These are phyloP conservation scores for Tetragnatha versicolor DNA, from an alignment of 1,140 invertebrate genomes.

Conservation along the genomic window DNA sequence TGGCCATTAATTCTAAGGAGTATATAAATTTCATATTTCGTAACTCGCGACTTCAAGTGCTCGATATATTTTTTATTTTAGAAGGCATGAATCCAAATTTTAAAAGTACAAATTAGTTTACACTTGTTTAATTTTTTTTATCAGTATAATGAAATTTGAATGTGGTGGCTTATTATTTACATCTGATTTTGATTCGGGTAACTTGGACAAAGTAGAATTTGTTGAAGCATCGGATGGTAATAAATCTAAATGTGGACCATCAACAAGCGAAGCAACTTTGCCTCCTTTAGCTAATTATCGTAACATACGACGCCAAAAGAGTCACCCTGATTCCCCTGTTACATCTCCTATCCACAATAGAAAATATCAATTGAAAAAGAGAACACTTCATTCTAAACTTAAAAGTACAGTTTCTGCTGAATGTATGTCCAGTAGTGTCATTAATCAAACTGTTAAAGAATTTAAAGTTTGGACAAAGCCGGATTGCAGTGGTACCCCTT, in stretches of 20 bases:
- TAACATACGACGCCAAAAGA: neutral
- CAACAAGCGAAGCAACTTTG: slow-evolving; percentile 27
- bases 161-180: slow-evolving; percentile 73
- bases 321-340: slow-evolving; percentile 20
- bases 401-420: slow-evolving; percentile 65
- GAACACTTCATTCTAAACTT: slow-evolving; percentile 65
- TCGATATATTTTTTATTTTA: too few species aligned
- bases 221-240: slow-evolving; percentile 52
- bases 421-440: neutral
- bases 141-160: slow-evolving; percentile 53
- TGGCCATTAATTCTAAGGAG: too few species aligned
- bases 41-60: too few species aligned
- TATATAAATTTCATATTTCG: too few species aligned
- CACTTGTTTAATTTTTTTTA: neutral
- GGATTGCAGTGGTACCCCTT: slow-evolving; percentile 86
- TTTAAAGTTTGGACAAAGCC: slow-evolving; percentile 91
- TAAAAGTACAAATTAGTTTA: neutral
- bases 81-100: neutral
- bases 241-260: slow-evolving; percentile 29
- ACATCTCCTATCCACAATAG: slow-evolving; percentile 58
- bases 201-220: slow-evolving; percentile 78
- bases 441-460: slow-evolving; percentile 66
- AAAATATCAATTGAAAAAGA: slow-evolving; percentile 57
- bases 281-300: slow-evolving; percentile 28
- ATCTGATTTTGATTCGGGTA: slow-evolving; percentile 87